A percentile compares a stretch with the other conserved stretches of the same genome.
phyloP scores from a whole-genome alignment of 1,140 invertebrate genomes.

The Thaumetopoea pityocampa region DNA sequence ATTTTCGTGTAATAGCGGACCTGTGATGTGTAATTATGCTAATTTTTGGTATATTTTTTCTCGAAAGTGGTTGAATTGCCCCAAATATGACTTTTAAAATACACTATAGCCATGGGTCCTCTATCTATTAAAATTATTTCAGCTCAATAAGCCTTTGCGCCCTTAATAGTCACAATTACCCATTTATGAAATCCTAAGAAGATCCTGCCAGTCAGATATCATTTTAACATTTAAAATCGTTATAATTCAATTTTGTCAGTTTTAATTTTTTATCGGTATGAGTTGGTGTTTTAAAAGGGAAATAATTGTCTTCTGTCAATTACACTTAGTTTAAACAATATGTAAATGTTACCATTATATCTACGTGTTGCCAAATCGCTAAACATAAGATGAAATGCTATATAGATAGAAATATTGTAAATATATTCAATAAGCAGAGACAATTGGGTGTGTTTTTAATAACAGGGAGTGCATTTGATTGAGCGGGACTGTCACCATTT shows the following conservation, averaged over 20 bases:
- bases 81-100: too few relatives aligned
- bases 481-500: slow-evolving; percentile 41
- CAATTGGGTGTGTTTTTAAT: slow-evolving; percentile 57
- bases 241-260: not conserved
- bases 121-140: too few relatives aligned
- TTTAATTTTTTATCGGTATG: not conserved
- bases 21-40: too few relatives aligned
- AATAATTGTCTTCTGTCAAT: slow-evolving; percentile 62
- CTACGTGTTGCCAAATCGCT: slow-evolving; percentile 71
- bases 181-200: too few relatives aligned
- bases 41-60: too few relatives aligned
- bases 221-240: slow-evolving; percentile 8
- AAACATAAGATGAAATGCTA: slow-evolving; percentile 54
- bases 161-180: too few relatives aligned
- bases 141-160: too few relatives aligned
- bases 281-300: slow-evolving; percentile 5
- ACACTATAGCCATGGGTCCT: too few relatives aligned
- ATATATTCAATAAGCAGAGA: slow-evolving; percentile 62
- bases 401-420: slow-evolving; percentile 60
- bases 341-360: slow-evolving; percentile 57
- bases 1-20: too few relatives aligned
- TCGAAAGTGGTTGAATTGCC: too few relatives aligned
- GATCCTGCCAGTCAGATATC: too few relatives aligned
- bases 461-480: slow-evolving; percentile 42
- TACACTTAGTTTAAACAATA: slow-evolving; percentile 47